These are phyloP conservation scores for Bos indicus DNA, from an alignment of 2,113 vertebrate species.

Conservation along the genomic window DNA sequence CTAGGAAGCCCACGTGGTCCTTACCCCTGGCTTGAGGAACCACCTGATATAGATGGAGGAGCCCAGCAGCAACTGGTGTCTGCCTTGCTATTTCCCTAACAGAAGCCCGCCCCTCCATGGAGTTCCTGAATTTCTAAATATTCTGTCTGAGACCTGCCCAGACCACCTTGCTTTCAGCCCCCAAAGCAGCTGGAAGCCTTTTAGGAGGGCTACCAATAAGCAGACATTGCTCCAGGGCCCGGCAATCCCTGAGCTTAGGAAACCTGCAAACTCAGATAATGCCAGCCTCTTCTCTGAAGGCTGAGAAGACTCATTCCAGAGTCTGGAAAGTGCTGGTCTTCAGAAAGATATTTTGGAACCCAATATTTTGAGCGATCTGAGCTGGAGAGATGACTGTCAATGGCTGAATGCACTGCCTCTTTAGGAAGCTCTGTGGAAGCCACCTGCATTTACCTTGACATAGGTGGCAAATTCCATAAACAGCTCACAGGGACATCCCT, in stretches of 20 bases:
- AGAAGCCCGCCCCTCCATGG: not conserved
- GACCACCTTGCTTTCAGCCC: not conserved
- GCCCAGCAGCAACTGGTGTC: rapidly evolving
- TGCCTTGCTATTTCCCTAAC: not conserved
- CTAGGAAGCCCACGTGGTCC: not conserved
- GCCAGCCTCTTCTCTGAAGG: not conserved
- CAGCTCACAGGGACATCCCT: not conserved
- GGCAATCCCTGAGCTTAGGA: not conserved
- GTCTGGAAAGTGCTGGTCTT: not conserved
- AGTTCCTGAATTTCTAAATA: not conserved
- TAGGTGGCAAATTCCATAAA: not conserved
- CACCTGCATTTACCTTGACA: not conserved
- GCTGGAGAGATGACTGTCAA: not conserved
- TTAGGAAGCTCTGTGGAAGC: not conserved
- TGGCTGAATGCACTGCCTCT: not conserved
- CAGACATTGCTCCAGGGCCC: not conserved
- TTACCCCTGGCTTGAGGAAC: rapidly evolving
- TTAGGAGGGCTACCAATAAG: not conserved
- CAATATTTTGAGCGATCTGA: not conserved
- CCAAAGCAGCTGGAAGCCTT: not conserved
- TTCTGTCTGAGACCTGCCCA: not conserved
- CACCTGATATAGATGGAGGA: not conserved
- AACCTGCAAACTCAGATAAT: not conserved
- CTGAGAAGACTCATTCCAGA: not conserved
- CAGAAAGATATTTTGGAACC: not conserved